Evolutionary conservation across 2,113 vertebrate species (phyloP).

Genomic region (Sitta europaea): DNA sequence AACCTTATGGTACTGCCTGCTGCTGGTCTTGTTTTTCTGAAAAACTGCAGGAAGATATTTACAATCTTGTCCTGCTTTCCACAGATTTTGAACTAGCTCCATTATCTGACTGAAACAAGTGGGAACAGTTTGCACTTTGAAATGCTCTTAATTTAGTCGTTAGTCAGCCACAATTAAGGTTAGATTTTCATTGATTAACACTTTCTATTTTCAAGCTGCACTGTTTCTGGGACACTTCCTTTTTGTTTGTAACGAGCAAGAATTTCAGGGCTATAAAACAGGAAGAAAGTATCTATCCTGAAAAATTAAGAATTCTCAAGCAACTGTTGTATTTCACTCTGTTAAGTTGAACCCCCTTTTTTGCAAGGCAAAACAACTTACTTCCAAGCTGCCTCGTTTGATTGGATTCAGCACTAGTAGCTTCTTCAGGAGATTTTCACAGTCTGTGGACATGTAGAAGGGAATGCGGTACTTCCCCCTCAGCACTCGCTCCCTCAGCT

Average conservation of each 20-base stretch:
- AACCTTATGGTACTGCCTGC: background rate
- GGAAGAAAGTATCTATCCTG: background rate
- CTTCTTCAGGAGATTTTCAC: constrained; percentile 97
- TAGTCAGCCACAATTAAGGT: background rate
- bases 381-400: constrained; percentile 95
- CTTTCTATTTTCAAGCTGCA: background rate
- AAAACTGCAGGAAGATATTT: background rate
- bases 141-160: background rate
- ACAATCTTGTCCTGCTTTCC: background rate
- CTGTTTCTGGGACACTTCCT: background rate
- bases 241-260: background rate
- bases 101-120: background rate
- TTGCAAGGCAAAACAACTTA: constrained; percentile 56
- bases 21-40: background rate
- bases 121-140: background rate
- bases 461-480: constrained; percentile 97
- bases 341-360: background rate
- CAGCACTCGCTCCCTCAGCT: constrained; percentile 91
- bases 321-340: background rate
- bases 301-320: background rate
- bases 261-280: background rate
- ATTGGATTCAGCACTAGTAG: constrained; percentile 92
- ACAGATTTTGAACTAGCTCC: background rate
- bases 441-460: constrained; percentile 99
- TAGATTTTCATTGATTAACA: background rate